Conservation (phyloP, 2,113 vertebrate genomes). For the Chiloscyllium plagiosum region DNA sequence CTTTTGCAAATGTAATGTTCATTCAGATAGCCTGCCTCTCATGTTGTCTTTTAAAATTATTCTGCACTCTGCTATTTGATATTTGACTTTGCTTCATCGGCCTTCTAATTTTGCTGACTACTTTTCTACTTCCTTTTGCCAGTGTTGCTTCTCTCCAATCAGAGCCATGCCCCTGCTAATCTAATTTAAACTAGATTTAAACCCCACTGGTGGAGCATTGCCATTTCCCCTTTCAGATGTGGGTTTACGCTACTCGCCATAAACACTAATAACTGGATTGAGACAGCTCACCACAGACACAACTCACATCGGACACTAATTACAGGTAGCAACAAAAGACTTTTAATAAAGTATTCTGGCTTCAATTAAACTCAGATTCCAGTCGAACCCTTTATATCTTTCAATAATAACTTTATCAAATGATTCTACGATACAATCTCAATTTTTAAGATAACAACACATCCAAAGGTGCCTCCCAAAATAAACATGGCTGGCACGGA, state of each 20-base stretch:
- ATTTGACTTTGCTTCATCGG: too few species aligned
- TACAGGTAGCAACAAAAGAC: background rate
- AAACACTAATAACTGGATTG: background rate
- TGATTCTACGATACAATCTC: too few species aligned
- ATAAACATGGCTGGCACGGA: too few species aligned
- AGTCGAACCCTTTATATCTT: background rate
- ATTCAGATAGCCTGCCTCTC: too few species aligned
- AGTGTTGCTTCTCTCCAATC: too few species aligned
- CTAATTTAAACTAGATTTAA: too few species aligned
- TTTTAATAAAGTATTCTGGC: background rate
- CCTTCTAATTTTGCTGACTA: too few species aligned
- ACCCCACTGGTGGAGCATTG: background rate
- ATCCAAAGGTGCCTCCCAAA: background rate
- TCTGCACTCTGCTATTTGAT: too few species aligned
- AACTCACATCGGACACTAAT: background rate
- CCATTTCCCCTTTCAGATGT: background rate
- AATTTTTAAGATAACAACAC: background rate
- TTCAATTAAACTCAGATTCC: background rate
- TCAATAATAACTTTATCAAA: background rate
- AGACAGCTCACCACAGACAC: background rate
- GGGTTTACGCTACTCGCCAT: background rate
- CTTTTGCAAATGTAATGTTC: too few species aligned
- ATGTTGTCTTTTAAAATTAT: too few species aligned
- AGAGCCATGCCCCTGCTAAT: too few species aligned
- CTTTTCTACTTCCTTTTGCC: too few species aligned